Base-by-base conservation (phyloP, 2,797 vertebrate genomes). In the Monodelphis domestica region DNA sequence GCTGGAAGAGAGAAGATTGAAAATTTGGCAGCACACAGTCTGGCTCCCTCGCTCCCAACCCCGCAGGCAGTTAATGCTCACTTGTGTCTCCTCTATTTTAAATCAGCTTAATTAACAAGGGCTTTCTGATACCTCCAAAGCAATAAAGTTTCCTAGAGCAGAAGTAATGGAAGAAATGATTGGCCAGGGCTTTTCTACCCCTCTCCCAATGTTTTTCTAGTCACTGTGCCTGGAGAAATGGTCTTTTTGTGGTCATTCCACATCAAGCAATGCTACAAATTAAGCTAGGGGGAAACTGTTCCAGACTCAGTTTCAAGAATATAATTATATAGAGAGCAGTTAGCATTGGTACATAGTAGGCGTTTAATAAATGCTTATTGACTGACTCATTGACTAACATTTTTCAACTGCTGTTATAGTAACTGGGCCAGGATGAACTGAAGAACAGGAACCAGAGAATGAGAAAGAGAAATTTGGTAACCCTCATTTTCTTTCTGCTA, bases 21-120 rank as follows among this genome's bases (percentile, higher is more conserved):
- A 4, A 95, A 91, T 52, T 28, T 92, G 55, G 95, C 93, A 54
- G 63, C 91, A 93, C 5, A 28, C 91, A 92, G 26, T 10, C 90
- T 96, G 89, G 55, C 54, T 26, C 1, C 15, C 15, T 12, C 57
- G n/a, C 12, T 4, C 12, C 30, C 12, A 21, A 0, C 2, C n/a
- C 84, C 24, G 38, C 53, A 78, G 2, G 38, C 45, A 59, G 30
- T 91, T 88, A 96, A 94, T 38, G 5, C 15, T 70, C 94, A 94
- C 29, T 95, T 30, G 56, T 59, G 93, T 92, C 84, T 89, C 94
- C 63, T 53, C 63, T 95, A 54, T 90, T 95, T 93, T 57, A 96
- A 96, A 94, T 91, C 1, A 96, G 87, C 90, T 92, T 94, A 56
- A 95, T 96, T 97, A 97, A 94, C 93, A 96, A 94, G 52, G 89